Evolutionary conservation across 2,797 vertebrate genomes (phyloP).

Genomic region (Podarcis siculus): DNA sequence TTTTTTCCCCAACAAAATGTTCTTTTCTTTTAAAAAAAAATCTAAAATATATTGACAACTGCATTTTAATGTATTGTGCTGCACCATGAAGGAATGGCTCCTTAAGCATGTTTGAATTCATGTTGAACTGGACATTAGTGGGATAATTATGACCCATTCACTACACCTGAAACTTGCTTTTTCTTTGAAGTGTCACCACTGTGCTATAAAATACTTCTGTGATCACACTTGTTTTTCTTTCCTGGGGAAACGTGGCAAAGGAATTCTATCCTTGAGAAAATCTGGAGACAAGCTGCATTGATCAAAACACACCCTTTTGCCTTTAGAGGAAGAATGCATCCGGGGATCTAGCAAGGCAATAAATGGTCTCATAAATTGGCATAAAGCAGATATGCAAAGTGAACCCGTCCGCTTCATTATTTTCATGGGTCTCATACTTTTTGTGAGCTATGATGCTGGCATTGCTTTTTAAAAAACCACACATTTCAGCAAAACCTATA

Average conservation of each 20-base stretch:
- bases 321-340: conserved; percentile 46
- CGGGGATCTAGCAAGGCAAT: conserved; percentile 57
- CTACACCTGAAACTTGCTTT: conserved; percentile 54
- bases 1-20: conserved; percentile 63
- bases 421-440: conserved; percentile 76
- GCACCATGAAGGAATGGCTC: conserved; percentile 26
- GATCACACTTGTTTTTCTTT: conserved; percentile 31
- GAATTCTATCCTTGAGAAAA: conserved; percentile 64
- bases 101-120: conserved; percentile 28
- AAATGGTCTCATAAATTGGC: conserved; percentile 78
- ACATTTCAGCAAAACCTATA: conserved; percentile 73
- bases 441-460: conserved; percentile 75
- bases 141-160: conserved; percentile 29
- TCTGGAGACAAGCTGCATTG: conserved; percentile 61
- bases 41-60: conserved; percentile 40
- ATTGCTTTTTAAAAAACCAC: conserved; percentile 80
- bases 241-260: conserved; percentile 56
- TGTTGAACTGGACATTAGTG: conserved; percentile 50
- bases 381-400: conserved; percentile 81
- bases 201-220: conserved; percentile 52
- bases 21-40: conserved; percentile 28
- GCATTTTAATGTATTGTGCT: conserved; percentile 50
- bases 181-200: conserved; percentile 46
- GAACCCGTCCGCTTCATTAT: conserved; percentile 73
- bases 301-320: conserved; percentile 65